Evolutionary conservation across 2,888 invertebrate species (phyloP), one percentile per base, ranked within the genome.

Genomic region (Melanostoma mellinum): DNA sequence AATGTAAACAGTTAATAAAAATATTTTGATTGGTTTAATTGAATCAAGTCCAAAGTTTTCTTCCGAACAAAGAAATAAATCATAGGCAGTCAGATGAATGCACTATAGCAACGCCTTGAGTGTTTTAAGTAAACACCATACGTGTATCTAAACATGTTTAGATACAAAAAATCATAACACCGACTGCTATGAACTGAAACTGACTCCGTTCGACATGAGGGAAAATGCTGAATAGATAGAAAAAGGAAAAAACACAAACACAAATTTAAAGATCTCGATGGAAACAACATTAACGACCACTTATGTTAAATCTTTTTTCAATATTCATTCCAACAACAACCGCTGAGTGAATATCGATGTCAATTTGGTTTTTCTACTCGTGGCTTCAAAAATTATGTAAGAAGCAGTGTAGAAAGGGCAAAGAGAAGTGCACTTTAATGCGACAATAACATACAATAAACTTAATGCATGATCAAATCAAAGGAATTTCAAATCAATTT

Each of bases 111-210:
- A 20, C 20, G 20, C 20, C 20, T 20, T 20, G 20, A 20, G 20
- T 20, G 20, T 20, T 20, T 20, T 20, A 20, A 20, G 20, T 20
- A 20, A 20, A 20, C 20, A 20, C 20, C 20, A 20, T 20, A 20
- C 69, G 74, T 80, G 81, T 73, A 69, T 73, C 73, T 82, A 74
- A 82, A 82, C 77, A 82, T 78, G 77, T 69, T 74, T 65, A 81
- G 76, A 81, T 56, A 73, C 81, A 82, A 46, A 38, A 30, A 68
- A 3, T 4, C 6, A 10, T 30, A 40, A n/a, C 10, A 36, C n/a
- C 46, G 20, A 20, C 20, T 20, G 20, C 20, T 20, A 20, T 20
- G 20, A 20, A 20, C 20, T 20, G 20, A 20, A 20, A 20, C 20
- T 20, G 0, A 20, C 20, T 20, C 20, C 0, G 20, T 20, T 20